A percentile compares a stretch with the other conserved stretches of the same genome.
Evolutionary conservation across 2,888 invertebrate species (phyloP).

Genomic region (Geophilus truncorum): DNA sequence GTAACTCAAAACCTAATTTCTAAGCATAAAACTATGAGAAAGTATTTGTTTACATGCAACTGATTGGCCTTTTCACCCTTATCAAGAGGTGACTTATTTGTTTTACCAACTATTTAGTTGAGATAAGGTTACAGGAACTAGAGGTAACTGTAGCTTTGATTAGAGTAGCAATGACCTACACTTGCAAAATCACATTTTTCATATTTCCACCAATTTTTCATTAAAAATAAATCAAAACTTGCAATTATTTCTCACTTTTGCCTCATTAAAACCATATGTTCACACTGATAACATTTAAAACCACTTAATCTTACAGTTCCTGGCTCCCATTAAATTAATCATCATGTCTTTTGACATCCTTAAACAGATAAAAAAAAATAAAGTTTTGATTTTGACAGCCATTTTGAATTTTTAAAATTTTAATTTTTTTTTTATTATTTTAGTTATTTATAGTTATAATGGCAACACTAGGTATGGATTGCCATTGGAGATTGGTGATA

Average conservation of each 20-base stretch:
- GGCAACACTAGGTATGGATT: conserved; percentile 56
- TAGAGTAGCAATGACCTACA: neutral
- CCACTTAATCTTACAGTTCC: neutral
- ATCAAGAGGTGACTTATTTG: neutral
- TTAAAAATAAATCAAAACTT: neutral
- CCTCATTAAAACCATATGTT: neutral
- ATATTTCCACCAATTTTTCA: neutral
- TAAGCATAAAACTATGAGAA: neutral
- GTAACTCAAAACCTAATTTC: neutral
- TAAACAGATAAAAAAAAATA: neutral
- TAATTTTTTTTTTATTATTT: conserved; percentile 45
- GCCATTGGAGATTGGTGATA: conserved; percentile 78
- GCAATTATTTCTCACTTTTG: conserved; percentile 18
- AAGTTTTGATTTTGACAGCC: too few relatives aligned
- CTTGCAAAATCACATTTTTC: neutral
- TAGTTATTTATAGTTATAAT: conserved; percentile 88
- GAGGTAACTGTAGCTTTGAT: neutral
- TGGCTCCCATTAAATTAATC: neutral
- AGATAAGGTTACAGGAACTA: neutral
- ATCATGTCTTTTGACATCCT: neutral
- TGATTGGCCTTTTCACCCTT: neutral
- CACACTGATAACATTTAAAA: neutral
- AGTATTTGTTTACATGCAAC: neutral
- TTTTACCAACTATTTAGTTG: too few relatives aligned
- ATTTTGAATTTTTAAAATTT: neutral